These are phyloP conservation scores for Anguilla pacifica DNA, from an alignment of 2,797 vertebrate species.

Conservation along the genomic window DNA sequence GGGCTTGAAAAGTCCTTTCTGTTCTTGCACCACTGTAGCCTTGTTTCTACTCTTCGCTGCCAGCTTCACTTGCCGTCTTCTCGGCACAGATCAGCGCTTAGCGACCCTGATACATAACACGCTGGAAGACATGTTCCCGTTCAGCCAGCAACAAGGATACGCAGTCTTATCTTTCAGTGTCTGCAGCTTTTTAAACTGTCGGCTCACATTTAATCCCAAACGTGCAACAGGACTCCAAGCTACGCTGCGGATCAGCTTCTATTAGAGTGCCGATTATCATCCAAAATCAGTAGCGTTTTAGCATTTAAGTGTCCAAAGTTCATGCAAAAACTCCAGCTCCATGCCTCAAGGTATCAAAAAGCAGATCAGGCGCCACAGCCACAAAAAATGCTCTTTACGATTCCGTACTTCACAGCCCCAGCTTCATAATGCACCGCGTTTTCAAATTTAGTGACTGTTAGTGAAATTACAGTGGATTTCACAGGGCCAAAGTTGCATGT, in stretches of 20 bases:
- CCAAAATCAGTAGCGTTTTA: conserved; percentile 29
- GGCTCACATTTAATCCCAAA: conserved; percentile 23
- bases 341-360: not conserved
- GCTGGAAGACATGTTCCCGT: conserved; percentile 2
- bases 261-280: conserved; percentile 26
- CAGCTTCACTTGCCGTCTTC: conserved; percentile 69
- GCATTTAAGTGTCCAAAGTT: conserved; percentile 26
- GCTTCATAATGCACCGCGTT: conserved; percentile 16
- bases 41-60: conserved; percentile 60
- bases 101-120: not conserved
- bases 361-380: conserved; percentile 17
- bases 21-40: conserved; percentile 63
- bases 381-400: conserved; percentile 32
- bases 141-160: conserved; percentile 7
- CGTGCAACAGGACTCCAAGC: conserved; percentile 3
- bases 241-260: not conserved
- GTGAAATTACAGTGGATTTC: conserved; percentile 69
- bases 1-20: conserved; percentile 65
- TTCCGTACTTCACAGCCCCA: conserved; percentile 31
- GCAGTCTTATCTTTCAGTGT: conserved; percentile 15
- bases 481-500: conserved; percentile 63
- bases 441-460: conserved; percentile 25
- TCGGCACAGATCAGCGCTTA: not conserved
- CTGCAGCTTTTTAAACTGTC: conserved; percentile 24
- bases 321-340: not conserved